These are phyloP conservation scores for Lepidurus couesii DNA, from an alignment of 1,140 invertebrate species.

Conservation along the genomic window DNA sequence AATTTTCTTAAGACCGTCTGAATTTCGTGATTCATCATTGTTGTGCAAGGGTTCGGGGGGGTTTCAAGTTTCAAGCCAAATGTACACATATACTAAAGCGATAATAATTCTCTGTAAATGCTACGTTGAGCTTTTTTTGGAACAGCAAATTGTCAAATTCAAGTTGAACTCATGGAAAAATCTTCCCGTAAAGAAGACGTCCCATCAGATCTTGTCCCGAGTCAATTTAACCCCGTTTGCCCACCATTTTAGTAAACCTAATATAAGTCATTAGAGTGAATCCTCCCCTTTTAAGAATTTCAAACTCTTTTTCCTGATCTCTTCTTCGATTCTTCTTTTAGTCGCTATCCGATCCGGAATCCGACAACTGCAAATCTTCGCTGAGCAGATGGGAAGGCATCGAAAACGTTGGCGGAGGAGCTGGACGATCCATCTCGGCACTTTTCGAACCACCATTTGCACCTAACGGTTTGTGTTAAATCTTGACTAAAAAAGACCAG, in stretches of 20 bases:
- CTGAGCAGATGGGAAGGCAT: conserved; percentile 57
- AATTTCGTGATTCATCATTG: no score
- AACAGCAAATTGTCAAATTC: no score
- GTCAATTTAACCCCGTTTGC: not conserved
- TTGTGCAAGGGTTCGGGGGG: no score
- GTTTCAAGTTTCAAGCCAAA: no score
- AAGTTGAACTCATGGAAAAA: not conserved
- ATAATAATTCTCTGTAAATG: no score
- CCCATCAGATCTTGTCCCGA: not conserved
- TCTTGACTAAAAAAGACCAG: not conserved
- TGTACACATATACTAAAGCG: no score
- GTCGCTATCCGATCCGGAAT: conserved; percentile 61
- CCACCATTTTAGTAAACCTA: not conserved
- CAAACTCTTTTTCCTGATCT: not conserved
- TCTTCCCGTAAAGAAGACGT: not conserved
- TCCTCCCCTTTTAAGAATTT: not conserved
- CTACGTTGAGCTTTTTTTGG: no score
- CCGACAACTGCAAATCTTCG: conserved; percentile 70
- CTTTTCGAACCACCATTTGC: not conserved
- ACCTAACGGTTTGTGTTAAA: not conserved
- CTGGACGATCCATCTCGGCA: conserved; percentile 16
- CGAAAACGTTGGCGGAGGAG: conserved; percentile 41
- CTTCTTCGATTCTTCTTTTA: conserved; percentile 36
- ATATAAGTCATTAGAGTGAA: not conserved
- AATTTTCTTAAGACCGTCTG: no score